Evolutionary conservation across 2,797 vertebrate genomes (phyloP), one percentile per base, ranked within the genome.

Genomic region (Sebastes trivittatus): DNA sequence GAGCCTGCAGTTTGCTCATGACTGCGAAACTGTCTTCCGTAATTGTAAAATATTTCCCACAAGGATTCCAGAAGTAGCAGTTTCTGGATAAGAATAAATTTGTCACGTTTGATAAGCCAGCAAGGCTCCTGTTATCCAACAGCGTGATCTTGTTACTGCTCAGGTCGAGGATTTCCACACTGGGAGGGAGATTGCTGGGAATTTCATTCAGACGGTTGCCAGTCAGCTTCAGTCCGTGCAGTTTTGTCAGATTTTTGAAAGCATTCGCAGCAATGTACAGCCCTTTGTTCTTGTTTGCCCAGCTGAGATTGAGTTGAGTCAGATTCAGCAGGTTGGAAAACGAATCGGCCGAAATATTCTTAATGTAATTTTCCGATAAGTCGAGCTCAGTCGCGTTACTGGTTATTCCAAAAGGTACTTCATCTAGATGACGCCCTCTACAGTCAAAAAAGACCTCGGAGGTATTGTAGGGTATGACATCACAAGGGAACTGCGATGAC

Each of bases 11-110:
- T 20, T 93, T 93, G 62, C 25, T 88, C 81, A 99, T 81, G 20
- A 22, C 27, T 29, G 85, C 83, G 84, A 99, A 98, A 32, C 92
- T 95, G 62, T 90, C 83, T 1, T 92, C 23, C 54, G 71, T 79
- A 38, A 98, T 95, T 4, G 2, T 72, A 76, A 95, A 93, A 1
- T 85, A 67, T 69, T 70, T 90, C 13, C 91, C 91, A 89, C 98
- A 99, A 4, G 94, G 95, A 77, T 97, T 97, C 83, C 96, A 93
- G 74, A 85, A 94, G 89, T 96, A 98, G 81, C 98, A 99, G 89
- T 99, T 99, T 92, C 93, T 97, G 9, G 96, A 95, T 42, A 99
- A 84, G 27, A 84, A 93, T 54, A 99, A 88, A 0, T 58, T 5
- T 38, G 93, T 95, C 63, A 99, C 61, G 7, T 96, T 96, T 69